These are phyloP conservation scores for Galleria mellonella DNA, from an alignment of 1,140 invertebrate genomes.

Conservation along the genomic window DNA sequence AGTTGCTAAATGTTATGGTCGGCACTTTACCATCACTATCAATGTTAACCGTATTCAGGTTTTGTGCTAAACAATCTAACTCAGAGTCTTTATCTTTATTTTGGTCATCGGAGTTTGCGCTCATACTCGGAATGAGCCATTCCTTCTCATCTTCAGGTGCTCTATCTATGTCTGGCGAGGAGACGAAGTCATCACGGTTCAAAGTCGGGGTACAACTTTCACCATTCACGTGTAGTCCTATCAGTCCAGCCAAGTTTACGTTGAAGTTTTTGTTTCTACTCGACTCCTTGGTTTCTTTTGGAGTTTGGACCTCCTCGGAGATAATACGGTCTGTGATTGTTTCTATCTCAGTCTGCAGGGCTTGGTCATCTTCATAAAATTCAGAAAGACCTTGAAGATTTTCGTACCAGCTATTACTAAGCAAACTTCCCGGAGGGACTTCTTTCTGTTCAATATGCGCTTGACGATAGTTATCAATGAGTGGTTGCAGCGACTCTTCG, in stretches of 20 bases:
- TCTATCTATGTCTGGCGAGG: slow-evolving; percentile 43
- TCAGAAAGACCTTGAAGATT: slow-evolving; percentile 60
- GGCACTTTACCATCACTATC: slow-evolving; percentile 56
- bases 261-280: slow-evolving; percentile 53
- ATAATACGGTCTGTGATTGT: slow-evolving; percentile 48
- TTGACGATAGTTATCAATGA: slow-evolving; percentile 46
- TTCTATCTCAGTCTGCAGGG: slow-evolving; percentile 47
- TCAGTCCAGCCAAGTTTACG: slow-evolving; percentile 62
- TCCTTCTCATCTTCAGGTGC: slow-evolving; percentile 43
- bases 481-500: slow-evolving; percentile 57
- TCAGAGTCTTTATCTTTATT: slow-evolving; percentile 28
- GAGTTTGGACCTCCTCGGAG: slow-evolving; percentile 32
- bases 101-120: slow-evolving; percentile 44
- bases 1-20: slow-evolving; percentile 69
- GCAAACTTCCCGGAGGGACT: slow-evolving; percentile 27
- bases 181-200: slow-evolving; percentile 32
- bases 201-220: slow-evolving; percentile 36
- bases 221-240: slow-evolving; percentile 48
- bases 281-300: slow-evolving; percentile 19
- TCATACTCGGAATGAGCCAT: slow-evolving; percentile 63
- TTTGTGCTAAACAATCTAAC: slow-evolving; percentile 50
- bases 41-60: slow-evolving; percentile 50
- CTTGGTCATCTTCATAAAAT: slow-evolving; percentile 65
- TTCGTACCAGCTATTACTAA: slow-evolving; percentile 53
- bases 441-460: slow-evolving; percentile 23